These are phyloP conservation scores for Eulithis testata DNA, from an alignment of 2,888 invertebrate species.

Conservation along the genomic window DNA sequence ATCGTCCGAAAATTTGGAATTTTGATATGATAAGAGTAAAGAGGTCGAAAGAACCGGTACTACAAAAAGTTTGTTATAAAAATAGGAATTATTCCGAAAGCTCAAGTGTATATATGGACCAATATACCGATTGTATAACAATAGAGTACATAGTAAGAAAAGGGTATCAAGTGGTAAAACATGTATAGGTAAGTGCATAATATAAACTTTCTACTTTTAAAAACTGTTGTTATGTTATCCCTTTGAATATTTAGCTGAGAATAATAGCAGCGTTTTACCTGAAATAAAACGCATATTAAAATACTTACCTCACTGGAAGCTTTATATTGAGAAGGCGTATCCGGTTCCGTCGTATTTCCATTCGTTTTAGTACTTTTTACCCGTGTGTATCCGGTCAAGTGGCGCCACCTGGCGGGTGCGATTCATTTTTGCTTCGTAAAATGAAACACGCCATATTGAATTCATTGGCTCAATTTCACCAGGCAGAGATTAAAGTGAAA, in stretches of 20 bases:
- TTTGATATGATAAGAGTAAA: slow-evolving; percentile 68
- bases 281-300: too few species aligned
- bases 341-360: too few species aligned
- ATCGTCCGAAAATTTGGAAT: slow-evolving; percentile 63
- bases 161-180: slow-evolving; percentile 21
- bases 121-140: slow-evolving; percentile 57
- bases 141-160: slow-evolving; percentile 40
- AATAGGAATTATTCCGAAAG: slow-evolving; percentile 79
- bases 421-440: too few species aligned
- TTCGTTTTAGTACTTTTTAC: too few species aligned
- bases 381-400: too few species aligned
- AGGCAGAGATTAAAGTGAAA: too few species aligned
- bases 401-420: too few species aligned
- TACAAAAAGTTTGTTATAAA: slow-evolving; percentile 79
- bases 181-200: slow-evolving; percentile 23
- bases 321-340: too few species aligned
- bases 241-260: slow-evolving; percentile 27
- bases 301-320: too few species aligned
- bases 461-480: too few species aligned
- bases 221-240: slow-evolving; percentile 16
- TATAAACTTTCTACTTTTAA: slow-evolving; percentile 15
- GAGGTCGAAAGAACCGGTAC: slow-evolving; percentile 61
- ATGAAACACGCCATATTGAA: too few species aligned
- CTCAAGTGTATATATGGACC: slow-evolving; percentile 81
- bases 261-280: too few species aligned